Conservation (phyloP, 53 echinoderm and acorn worm species). For the Arbacia lixula region DNA sequence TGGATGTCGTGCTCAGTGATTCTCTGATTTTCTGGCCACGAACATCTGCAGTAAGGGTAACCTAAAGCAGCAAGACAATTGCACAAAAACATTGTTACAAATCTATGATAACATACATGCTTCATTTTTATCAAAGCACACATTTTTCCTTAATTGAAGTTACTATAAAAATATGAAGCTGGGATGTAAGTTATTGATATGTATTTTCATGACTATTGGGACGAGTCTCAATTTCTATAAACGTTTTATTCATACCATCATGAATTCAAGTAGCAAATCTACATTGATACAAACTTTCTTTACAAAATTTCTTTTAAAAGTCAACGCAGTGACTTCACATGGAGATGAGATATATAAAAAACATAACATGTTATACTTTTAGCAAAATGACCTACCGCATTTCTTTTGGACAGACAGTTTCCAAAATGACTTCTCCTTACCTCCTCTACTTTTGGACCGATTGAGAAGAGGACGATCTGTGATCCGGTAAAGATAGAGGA, state of each 20-base stretch:
- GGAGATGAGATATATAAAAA: too few species aligned
- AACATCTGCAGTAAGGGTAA: constrained; percentile 65
- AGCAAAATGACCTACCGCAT: too few species aligned
- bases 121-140: not conserved
- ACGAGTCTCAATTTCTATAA: too few species aligned
- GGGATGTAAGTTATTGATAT: not conserved
- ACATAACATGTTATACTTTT: too few species aligned
- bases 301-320: too few species aligned
- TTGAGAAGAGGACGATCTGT: constrained; percentile 72
- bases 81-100: not conserved
- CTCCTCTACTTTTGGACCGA: constrained; percentile 46
- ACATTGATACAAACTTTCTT: too few species aligned
- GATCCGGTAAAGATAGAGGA: constrained; percentile 75
- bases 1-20: not conserved
- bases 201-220: too few species aligned
- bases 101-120: not conserved
- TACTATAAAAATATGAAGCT: not conserved
- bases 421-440: too few species aligned
- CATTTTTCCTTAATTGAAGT: not conserved
- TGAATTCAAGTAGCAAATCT: too few species aligned
- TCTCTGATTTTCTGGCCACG: constrained; percentile 34
- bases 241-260: too few species aligned
- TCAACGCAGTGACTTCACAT: too few species aligned
- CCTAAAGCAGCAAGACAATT: constrained; percentile 55
- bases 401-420: too few species aligned